These are phyloP conservation scores for Drosophila leontia DNA, from an alignment of 1,140 invertebrate species.

Conservation along the genomic window DNA sequence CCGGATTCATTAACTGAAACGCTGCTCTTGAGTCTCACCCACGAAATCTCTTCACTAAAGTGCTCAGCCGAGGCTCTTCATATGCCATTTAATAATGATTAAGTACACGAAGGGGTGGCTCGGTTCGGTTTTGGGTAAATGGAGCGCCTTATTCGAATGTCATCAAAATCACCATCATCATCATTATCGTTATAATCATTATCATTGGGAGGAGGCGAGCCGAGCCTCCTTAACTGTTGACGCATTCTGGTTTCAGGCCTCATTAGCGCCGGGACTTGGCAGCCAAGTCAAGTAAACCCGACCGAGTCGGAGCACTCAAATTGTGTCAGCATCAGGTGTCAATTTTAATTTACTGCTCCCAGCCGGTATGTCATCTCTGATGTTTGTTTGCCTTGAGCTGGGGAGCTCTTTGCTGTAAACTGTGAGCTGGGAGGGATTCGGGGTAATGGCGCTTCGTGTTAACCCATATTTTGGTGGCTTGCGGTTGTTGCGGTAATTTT, in stretches of 20 bases:
- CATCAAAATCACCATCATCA: constrained; percentile 63
- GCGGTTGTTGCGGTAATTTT: constrained; percentile 57
- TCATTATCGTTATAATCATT: constrained; percentile 58
- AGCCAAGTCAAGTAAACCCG: constrained; percentile 31
- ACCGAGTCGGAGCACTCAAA: constrained; percentile 41
- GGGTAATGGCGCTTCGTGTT: constrained; percentile 23
- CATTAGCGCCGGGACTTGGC: constrained; percentile 56
- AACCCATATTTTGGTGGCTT: constrained; percentile 58
- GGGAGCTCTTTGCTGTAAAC: too few relatives aligned
- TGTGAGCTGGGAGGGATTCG: neutral
- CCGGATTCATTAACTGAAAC: constrained; percentile 33
- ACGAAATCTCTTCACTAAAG: constrained; percentile 27
- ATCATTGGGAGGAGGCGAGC: constrained; percentile 11
- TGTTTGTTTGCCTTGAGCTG: constrained; percentile 47
- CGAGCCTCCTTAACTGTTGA: constrained; percentile 47
- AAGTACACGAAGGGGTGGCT: constrained; percentile 21
- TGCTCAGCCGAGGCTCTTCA: constrained; percentile 37
- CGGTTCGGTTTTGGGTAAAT: constrained; percentile 18
- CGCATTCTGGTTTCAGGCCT: constrained; percentile 75
- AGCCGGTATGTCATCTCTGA: constrained; percentile 47
- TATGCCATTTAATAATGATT: constrained; percentile 56
- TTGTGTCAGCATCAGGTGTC: constrained; percentile 75
- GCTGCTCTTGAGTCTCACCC: neutral
- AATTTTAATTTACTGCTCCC: constrained; percentile 75
- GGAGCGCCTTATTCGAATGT: constrained; percentile 45